Evolutionary conservation across 2,797 vertebrate species (phyloP), one percentile per base, ranked within the genome.

Genomic region (Neopelma chrysocephalum): DNA sequence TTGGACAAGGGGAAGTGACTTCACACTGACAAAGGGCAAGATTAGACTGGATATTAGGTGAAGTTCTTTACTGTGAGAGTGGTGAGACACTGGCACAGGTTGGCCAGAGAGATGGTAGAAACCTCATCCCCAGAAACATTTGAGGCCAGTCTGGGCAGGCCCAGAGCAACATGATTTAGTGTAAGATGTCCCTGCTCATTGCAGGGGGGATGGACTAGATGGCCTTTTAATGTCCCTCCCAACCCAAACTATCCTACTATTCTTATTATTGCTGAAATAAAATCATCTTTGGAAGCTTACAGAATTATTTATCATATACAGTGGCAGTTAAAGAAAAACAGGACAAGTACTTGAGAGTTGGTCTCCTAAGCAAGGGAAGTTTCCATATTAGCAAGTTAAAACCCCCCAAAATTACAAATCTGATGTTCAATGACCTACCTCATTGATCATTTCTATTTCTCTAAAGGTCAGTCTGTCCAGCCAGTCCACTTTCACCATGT

Each of bases 361-460:
- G 25, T 19, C 20, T 45, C 21, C 29, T 19, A 40, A 40, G n/a
- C 3, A 60, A 69, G 21, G 6, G 17, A 50, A 61, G 3, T 8
- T 14, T 69, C 45, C 7, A 2, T 11, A 56, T 21, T 11, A 87
- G 19, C 22, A 68, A 16, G 16, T 61, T 10, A 16, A 38, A 76
- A 7, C 16, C 5, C 7, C 22, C 14, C 14, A 19, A 29, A 34
- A 40, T 47, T 57, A 53, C 32, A 80, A 36, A 29, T 14, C 2
- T 34, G 12, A 85, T 13, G 9, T 14, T 32, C 1, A 6, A 60
- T 15, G 53, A 89, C 98, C 96, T 91, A 99, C 99, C 98, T 99
- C 99, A 68, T 99, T 99, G 97, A 99, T 99, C 99, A 99, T 99
- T 97, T 99, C 99, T 58, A 99, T 99, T 97, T 99, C 99, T 97